Conservation (phyloP, 2,797 vertebrate species). For the Enteromius unitaeniatus region DNA sequence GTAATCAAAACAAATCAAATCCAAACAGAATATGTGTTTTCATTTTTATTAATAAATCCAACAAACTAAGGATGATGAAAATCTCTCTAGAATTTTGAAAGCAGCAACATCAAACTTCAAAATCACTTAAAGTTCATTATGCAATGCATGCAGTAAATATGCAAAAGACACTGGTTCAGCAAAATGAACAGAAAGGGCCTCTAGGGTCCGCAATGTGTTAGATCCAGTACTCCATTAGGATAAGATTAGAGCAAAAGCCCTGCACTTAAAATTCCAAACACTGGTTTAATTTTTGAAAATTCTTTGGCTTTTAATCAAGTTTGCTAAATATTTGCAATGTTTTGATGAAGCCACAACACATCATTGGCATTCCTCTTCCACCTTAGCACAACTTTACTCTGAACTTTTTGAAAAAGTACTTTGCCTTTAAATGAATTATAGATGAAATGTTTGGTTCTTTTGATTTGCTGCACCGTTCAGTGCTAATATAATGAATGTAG, state of each 20-base stretch:
- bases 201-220: slow-evolving; percentile 33
- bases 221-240: slow-evolving; percentile 44
- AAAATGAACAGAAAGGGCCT: slow-evolving; percentile 49
- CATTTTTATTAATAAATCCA: neutral
- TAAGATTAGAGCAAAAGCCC: slow-evolving; percentile 49
- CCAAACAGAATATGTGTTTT: neutral
- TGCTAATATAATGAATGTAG: slow-evolving; percentile 54
- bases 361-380: slow-evolving; percentile 26
- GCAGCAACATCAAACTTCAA: slow-evolving; percentile 43
- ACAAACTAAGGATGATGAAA: slow-evolving; percentile 3
- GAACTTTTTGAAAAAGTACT: slow-evolving; percentile 52
- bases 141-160: slow-evolving; percentile 43
- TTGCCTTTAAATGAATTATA: slow-evolving; percentile 60
- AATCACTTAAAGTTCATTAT: slow-evolving; percentile 45
- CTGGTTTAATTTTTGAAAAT: slow-evolving; percentile 43
- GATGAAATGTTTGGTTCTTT: slow-evolving; percentile 60
- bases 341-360: slow-evolving; percentile 35
- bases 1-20: slow-evolving; percentile 10
- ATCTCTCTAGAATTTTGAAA: slow-evolving; percentile 21
- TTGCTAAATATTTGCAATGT: slow-evolving; percentile 55
- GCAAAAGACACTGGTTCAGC: slow-evolving; percentile 53
- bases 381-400: slow-evolving; percentile 35
- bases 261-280: slow-evolving; percentile 51
- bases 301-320: slow-evolving; percentile 44
- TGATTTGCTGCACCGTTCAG: slow-evolving; percentile 48